phyloP scores from a whole-genome alignment of 2,888 invertebrate genomes.

The Brachycybe producta region DNA sequence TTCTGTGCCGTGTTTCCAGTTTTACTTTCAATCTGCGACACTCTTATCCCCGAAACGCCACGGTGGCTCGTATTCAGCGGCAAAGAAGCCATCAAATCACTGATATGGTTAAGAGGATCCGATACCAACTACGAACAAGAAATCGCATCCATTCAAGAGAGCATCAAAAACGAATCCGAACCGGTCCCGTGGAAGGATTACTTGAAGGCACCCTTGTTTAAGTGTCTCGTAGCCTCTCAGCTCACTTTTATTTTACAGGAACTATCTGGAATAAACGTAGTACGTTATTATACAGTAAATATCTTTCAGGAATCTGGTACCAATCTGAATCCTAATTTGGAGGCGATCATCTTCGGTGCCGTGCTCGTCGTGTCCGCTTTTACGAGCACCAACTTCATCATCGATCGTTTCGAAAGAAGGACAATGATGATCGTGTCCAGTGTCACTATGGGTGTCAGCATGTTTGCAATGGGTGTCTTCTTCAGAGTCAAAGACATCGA shows the following conservation, averaged over 20 bases:
- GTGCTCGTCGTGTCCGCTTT: slow-evolving; percentile 63
- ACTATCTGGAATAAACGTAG: slow-evolving; percentile 67
- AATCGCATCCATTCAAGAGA: slow-evolving; percentile 55
- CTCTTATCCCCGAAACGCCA: slow-evolving; percentile 82
- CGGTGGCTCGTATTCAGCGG: slow-evolving; percentile 35
- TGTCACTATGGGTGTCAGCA: slow-evolving; percentile 54
- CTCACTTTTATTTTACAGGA: slow-evolving; percentile 93
- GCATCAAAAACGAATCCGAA: no score
- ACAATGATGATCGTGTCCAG: slow-evolving; percentile 59
- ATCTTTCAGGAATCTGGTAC: slow-evolving; percentile 60
- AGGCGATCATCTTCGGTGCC: slow-evolving; percentile 72
- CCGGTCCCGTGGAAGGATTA: slow-evolving; percentile 44
- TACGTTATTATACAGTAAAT: slow-evolving; percentile 59
- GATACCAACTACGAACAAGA: slow-evolving; percentile 64
- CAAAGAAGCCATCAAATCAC: slow-evolving; percentile 56
- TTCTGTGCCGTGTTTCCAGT: slow-evolving; percentile 62
- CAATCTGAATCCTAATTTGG: slow-evolving; percentile 43
- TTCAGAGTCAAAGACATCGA: slow-evolving; percentile 63
- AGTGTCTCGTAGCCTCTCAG: slow-evolving; percentile 65
- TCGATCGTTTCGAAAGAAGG: slow-evolving; percentile 68
- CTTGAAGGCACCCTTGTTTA: slow-evolving; percentile 52
- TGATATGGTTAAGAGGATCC: slow-evolving; percentile 70
- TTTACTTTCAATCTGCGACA: slow-evolving; percentile 63
- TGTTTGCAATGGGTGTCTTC: slow-evolving; percentile 70
- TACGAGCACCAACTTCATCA: slow-evolving; percentile 58